A percentile compares a stretch with the other conserved stretches of the same genome.
Evolutionary conservation across 2,888 invertebrate species (phyloP).

Genomic region (Brachyptera risi): DNA sequence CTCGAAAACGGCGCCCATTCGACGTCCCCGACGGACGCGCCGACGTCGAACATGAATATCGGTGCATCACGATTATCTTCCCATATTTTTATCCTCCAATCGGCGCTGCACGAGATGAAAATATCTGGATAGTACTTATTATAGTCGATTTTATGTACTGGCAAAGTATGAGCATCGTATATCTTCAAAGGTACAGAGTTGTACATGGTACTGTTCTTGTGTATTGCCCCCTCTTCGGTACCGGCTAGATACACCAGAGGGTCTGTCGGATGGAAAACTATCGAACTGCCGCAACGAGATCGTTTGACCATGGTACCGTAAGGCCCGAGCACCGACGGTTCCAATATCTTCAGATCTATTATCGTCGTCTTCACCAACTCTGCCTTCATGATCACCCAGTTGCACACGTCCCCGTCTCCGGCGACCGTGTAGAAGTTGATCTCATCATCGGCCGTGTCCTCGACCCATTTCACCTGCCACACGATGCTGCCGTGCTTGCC

Average conservation of each 20-base stretch:
- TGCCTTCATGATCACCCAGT: conserved; percentile 81
- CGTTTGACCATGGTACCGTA: conserved; percentile 36
- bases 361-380: conserved; percentile 74
- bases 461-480: conserved; percentile 79
- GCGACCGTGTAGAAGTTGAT: conserved; percentile 88
- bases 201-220: conserved; percentile 85
- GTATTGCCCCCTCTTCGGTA: conserved; percentile 88
- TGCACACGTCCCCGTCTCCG: conserved; percentile 83
- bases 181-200: conserved; percentile 70
- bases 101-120: conserved; percentile 89
- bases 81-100: conserved; percentile 96
- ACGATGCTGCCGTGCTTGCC: conserved; percentile 86
- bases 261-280: conserved; percentile 83
- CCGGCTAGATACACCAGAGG: conserved; percentile 82
- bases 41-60: conserved; percentile 49
- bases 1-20: conserved; percentile 53
- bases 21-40: conserved; percentile 49
- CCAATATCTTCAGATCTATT: conserved; percentile 50
- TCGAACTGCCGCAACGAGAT: conserved; percentile 81
- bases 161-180: conserved; percentile 77
- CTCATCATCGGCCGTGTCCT: conserved; percentile 85
- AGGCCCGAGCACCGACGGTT: conserved; percentile 36
- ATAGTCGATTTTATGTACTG: conserved; percentile 83
- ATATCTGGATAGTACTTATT: conserved; percentile 83
- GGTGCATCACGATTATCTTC: conserved; percentile 71